Conservation (phyloP, 2,888 invertebrate species). For the Microdon myrmicae region DNA sequence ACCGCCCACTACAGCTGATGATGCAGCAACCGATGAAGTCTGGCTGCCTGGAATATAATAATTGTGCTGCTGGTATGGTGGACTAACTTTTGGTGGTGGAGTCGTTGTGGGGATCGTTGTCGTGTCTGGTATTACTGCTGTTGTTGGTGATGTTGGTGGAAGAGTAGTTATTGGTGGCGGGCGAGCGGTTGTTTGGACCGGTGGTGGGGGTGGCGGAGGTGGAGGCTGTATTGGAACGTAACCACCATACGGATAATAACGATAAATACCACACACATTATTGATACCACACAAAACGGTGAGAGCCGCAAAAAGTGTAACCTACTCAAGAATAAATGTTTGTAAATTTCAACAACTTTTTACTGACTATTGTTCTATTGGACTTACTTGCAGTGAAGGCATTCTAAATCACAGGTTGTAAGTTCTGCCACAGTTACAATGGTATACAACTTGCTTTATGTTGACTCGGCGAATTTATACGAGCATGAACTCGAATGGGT, state of each 20-base stretch:
- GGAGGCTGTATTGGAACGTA: background rate
- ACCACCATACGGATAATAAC: slow-evolving; percentile 10
- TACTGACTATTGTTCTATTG: too few species aligned
- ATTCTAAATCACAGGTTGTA: slow-evolving; percentile 16
- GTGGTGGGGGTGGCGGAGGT: background rate
- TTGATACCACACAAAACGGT: background rate
- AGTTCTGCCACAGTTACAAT: slow-evolving; percentile 8
- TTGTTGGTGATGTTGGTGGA: background rate
- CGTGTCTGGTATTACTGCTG: too few species aligned
- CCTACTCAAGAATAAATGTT: too few species aligned
- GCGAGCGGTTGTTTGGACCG: too few species aligned
- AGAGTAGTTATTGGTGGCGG: background rate
- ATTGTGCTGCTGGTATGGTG: background rate
- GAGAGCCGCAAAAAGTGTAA: slow-evolving; percentile 11
- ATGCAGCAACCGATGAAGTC: slow-evolving; percentile 21
- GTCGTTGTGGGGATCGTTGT: background rate
- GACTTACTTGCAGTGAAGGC: slow-evolving; percentile 28
- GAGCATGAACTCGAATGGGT: background rate
- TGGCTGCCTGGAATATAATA: background rate
- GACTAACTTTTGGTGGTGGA: background rate
- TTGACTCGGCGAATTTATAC: slow-evolving; percentile 25
- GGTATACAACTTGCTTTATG: slow-evolving; percentile 16
- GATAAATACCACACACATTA: slow-evolving; percentile 7
- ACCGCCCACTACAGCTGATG: slow-evolving; percentile 19
- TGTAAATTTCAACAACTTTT: too few species aligned